Evolutionary conservation across 2,797 vertebrate species (phyloP).

Genomic region (Potorous gilbertii): DNA sequence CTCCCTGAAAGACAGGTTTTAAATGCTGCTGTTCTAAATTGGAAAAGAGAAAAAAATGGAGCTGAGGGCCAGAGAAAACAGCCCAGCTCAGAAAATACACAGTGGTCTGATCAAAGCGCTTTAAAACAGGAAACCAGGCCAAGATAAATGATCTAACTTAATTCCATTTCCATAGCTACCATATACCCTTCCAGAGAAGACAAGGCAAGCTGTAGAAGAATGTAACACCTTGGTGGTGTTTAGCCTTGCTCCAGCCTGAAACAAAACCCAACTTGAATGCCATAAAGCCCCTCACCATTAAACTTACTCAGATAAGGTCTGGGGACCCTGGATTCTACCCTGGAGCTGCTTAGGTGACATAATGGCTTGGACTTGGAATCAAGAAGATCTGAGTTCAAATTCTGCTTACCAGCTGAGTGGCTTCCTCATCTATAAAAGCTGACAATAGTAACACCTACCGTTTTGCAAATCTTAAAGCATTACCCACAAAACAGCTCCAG

Average conservation of each 20-base stretch:
- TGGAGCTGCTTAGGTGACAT: not conserved
- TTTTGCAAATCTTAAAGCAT: not conserved
- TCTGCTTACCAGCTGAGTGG: not conserved
- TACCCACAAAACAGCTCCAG: not conserved
- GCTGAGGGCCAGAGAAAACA: conserved; percentile 35
- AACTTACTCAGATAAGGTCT: not conserved
- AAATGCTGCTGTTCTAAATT: not conserved
- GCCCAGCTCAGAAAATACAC: not conserved
- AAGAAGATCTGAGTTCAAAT: not conserved
- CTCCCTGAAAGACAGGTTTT: not conserved
- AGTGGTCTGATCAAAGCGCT: not conserved
- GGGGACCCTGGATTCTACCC: not conserved
- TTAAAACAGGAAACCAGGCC: conserved; percentile 8
- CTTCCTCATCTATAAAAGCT: not conserved
- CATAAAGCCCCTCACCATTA: not conserved
- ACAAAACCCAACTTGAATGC: not conserved
- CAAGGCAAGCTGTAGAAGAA: not conserved
- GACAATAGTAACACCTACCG: not conserved
- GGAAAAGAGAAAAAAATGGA: conserved; percentile 34
- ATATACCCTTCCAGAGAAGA: conserved; percentile 18
- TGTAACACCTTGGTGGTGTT: not conserved
- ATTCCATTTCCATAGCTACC: not conserved
- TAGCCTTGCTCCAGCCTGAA: not conserved
- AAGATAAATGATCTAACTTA: conserved; percentile 31
- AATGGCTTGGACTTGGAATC: not conserved